phyloP scores from a whole-genome alignment of 2,797 vertebrate species.

The Mormyrus proboscirostris region DNA sequence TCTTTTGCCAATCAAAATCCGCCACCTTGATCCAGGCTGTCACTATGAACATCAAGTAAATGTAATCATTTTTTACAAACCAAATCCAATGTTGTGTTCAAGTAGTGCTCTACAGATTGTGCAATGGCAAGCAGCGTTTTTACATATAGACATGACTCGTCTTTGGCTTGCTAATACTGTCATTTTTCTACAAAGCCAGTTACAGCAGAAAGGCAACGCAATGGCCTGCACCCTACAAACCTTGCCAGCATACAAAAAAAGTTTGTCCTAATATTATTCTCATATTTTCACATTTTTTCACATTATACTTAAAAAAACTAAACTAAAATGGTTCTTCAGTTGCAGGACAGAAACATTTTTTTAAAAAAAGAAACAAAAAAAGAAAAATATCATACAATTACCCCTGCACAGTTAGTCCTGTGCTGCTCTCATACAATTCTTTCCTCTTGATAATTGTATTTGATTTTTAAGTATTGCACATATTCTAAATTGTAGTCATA shows the following conservation, averaged over 20 bases:
- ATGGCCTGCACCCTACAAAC: neutral
- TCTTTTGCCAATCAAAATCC: neutral
- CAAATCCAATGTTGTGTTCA: neutral
- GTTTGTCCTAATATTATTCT: constrained; percentile 5
- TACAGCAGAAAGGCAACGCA: neutral
- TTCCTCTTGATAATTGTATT: constrained; percentile 1
- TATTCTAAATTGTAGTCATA: neutral
- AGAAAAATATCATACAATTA: neutral
- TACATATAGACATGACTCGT: neutral
- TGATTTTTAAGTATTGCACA: constrained; percentile 11
- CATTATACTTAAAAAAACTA: neutral
- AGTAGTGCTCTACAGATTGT: neutral
- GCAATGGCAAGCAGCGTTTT: neutral
- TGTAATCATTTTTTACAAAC: neutral
- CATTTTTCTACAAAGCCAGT: neutral
- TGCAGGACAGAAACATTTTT: neutral
- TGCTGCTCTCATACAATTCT: neutral
- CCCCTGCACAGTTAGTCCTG: neutral
- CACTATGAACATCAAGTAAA: neutral
- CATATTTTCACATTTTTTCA: neutral
- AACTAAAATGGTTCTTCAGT: neutral
- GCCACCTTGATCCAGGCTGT: neutral
- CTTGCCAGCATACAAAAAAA: neutral
- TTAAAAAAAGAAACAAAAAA: neutral
- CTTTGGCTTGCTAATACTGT: constrained; percentile 16